A percentile compares a stretch with the other conserved stretches of the same genome.
Conservation (phyloP, 1,140 invertebrate genomes). For the Archivesica marissinica region DNA sequence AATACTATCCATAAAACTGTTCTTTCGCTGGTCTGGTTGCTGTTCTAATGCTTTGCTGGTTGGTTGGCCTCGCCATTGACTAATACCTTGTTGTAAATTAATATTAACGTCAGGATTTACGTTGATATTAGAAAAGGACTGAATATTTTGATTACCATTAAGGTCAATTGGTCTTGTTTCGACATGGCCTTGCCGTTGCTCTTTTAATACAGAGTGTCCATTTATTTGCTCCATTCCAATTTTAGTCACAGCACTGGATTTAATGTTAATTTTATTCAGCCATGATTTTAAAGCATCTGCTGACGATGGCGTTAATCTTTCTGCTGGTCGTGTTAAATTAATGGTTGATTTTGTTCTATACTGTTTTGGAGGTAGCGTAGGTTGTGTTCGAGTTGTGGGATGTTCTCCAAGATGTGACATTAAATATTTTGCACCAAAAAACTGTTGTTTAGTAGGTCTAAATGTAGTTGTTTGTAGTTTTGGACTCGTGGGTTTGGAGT, state of each 20-base stretch:
- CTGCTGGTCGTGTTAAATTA: neutral
- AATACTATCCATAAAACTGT: neutral
- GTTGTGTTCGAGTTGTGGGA: neutral
- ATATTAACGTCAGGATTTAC: conserved; percentile 19
- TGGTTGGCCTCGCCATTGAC: neutral
- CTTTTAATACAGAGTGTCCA: neutral
- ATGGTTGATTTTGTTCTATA: neutral
- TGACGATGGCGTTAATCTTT: neutral
- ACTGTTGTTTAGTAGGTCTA: conserved; percentile 15
- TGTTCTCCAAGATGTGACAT: conserved; percentile 13
- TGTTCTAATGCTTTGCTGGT: neutral
- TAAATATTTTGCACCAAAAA: conserved; percentile 11
- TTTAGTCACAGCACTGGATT: neutral
- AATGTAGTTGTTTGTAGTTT: neutral
- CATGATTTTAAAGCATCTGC: neutral
- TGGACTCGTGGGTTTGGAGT: neutral
- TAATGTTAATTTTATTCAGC: neutral
- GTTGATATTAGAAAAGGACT: conserved; percentile 13
- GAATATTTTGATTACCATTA: neutral
- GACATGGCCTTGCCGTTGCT: conserved; percentile 13
- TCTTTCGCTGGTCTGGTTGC: neutral
- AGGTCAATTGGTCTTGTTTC: conserved; percentile 40
- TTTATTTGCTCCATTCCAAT: neutral
- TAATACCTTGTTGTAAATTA: neutral
- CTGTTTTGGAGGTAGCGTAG: neutral